phyloP scores from a whole-genome alignment of 2,113 vertebrate species.

The Megaceryle torquata region DNA sequence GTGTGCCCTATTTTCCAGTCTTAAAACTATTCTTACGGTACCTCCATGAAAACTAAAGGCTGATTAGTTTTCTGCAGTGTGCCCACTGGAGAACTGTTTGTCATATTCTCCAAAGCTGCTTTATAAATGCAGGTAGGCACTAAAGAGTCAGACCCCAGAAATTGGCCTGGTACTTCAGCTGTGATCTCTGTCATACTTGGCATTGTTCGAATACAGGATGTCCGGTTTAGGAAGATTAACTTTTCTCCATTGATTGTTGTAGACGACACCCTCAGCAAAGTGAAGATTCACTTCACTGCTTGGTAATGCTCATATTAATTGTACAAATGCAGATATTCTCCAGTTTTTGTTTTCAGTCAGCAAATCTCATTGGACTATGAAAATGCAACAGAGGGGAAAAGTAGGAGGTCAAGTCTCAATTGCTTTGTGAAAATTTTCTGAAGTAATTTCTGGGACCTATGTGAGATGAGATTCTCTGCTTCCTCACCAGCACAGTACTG shows the following conservation, averaged over 20 bases:
- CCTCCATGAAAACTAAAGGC: too few species aligned
- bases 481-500: rapidly evolving
- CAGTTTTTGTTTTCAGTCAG: background rate
- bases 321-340: background rate
- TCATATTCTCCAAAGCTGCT: background rate
- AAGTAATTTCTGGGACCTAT: background rate
- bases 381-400: background rate
- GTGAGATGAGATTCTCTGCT: background rate
- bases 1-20: background rate
- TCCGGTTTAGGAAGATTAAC: background rate
- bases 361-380: background rate
- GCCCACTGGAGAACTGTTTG: background rate
- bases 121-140: background rate
- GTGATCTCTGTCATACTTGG: background rate
- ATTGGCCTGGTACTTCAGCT: background rate
- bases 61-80: background rate
- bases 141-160: background rate
- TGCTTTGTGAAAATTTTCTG: background rate
- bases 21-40: background rate
- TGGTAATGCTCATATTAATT: background rate
- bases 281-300: background rate
- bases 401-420: background rate
- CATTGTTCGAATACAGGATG: background rate
- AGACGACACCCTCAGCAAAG: background rate
- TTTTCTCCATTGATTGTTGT: background rate